These are phyloP conservation scores for Dendrocincla fuliginosa DNA, from an alignment of 2,797 vertebrate species.

Conservation along the genomic window DNA sequence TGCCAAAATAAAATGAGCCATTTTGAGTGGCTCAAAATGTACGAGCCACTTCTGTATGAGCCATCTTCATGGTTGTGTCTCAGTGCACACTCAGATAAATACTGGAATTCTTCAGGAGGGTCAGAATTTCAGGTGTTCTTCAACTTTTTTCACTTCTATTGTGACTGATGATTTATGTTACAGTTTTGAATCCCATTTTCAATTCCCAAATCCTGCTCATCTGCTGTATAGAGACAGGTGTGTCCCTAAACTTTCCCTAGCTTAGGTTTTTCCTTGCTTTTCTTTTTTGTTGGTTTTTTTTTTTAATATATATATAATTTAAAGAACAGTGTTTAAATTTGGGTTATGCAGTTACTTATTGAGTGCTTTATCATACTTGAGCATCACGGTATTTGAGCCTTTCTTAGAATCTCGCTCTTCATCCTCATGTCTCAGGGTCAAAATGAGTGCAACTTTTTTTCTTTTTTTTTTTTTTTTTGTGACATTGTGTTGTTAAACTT, in stretches of 20 bases:
- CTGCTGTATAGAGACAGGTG: background rate
- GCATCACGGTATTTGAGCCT: background rate
- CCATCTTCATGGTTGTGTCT: background rate
- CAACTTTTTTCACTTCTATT: background rate
- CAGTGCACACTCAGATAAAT: background rate
- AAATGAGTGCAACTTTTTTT: background rate
- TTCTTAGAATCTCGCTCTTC: background rate
- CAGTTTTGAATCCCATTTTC: background rate
- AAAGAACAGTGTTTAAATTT: background rate
- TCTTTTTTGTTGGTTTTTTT: fast-evolving
- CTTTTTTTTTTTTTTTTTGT: background rate
- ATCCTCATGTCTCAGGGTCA: background rate
- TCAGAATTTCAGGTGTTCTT: background rate
- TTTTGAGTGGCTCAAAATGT: too few relatives aligned
- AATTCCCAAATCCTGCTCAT: background rate
- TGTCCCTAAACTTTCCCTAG: background rate
- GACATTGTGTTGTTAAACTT: background rate
- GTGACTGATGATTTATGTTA: background rate
- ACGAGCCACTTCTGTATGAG: background rate
- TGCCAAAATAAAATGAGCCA: background rate
- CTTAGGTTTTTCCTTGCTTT: background rate
- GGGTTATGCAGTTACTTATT: background rate
- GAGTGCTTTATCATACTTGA: background rate
- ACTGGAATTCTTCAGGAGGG: background rate
- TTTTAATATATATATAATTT: background rate